Evolutionary conservation across 2,113 vertebrate species (phyloP).

Genomic region (Percina caprodes): DNA sequence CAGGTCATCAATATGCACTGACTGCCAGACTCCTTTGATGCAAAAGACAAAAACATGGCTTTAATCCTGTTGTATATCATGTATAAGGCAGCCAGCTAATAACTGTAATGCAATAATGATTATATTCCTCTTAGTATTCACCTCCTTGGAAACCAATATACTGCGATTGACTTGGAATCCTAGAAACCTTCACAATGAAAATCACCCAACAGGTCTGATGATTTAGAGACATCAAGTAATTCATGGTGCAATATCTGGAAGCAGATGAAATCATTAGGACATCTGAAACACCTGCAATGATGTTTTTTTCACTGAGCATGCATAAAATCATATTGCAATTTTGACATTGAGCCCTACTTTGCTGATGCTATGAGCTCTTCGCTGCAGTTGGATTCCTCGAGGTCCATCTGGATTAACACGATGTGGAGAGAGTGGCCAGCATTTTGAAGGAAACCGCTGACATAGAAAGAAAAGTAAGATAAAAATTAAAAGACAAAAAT

Average conservation of each 20-base stretch:
- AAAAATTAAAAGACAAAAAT: not conserved
- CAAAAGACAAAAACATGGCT: not conserved
- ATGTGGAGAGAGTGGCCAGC: constrained; percentile 56
- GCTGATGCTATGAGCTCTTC: constrained; percentile 84
- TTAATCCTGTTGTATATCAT: not conserved
- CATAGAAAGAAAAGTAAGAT: not conserved
- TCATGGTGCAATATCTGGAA: constrained; percentile 83
- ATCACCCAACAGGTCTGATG: constrained; percentile 70
- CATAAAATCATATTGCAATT: not conserved
- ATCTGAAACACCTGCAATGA: not conserved
- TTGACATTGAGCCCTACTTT: constrained; percentile 68
- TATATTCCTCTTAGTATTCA: constrained; percentile 28
- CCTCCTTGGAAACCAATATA: constrained; percentile 86
- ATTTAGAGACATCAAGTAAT: constrained; percentile 71
- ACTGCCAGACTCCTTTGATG: constrained; percentile 79
- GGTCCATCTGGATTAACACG: constrained; percentile 82
- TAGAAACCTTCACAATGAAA: constrained; percentile 82
- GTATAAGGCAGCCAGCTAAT: rapidly evolving
- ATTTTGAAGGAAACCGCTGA: constrained; percentile 73
- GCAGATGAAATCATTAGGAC: constrained; percentile 1
- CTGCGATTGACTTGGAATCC: constrained; percentile 74
- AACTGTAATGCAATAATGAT: not conserved
- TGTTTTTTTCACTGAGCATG: not conserved
- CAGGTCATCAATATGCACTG: constrained; percentile 83
- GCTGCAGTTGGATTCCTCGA: constrained; percentile 80